Evolutionary conservation across 2,113 vertebrate genomes (phyloP).

Genomic region (Vulpes lagopus): DNA sequence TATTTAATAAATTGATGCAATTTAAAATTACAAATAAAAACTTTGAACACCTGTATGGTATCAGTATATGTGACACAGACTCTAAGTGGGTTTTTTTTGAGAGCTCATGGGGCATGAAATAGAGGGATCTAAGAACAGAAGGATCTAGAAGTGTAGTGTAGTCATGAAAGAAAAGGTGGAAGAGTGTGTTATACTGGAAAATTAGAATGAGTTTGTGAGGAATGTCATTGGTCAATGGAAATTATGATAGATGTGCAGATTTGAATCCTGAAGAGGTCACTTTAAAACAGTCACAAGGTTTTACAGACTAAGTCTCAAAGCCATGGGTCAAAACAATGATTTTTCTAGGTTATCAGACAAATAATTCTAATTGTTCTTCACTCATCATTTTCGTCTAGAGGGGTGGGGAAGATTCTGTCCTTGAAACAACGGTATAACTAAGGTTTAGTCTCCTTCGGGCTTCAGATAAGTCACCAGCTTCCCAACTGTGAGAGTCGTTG

Average conservation of each 20-base stretch:
- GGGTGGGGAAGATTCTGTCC: not conserved
- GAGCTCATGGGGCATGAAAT: not conserved
- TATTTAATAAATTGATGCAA: conserved; percentile 14
- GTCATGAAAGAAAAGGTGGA: not conserved
- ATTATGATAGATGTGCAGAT: not conserved
- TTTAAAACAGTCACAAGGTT: conserved; percentile 28
- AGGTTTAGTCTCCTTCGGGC: not conserved
- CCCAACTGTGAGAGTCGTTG: conserved; percentile 1
- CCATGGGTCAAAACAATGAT: conserved; percentile 4
- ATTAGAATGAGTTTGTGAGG: not conserved
- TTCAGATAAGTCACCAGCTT: conserved; percentile 35
- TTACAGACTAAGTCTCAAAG: conserved; percentile 9
- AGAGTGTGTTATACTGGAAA: not conserved
- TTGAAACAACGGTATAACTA: conserved; percentile 51
- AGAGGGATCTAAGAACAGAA: not conserved
- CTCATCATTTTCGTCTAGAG: conserved; percentile 50
- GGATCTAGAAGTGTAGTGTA: not conserved
- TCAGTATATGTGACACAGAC: not conserved
- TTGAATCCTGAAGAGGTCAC: not conserved
- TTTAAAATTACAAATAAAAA: not conserved
- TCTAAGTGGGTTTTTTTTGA: not conserved
- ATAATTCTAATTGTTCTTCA: conserved; percentile 42
- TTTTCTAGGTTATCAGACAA: conserved; percentile 46
- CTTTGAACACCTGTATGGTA: not conserved
- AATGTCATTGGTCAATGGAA: not conserved